Base-by-base conservation (phyloP, 2,797 vertebrate species). In the Moxostoma hubbsi region DNA sequence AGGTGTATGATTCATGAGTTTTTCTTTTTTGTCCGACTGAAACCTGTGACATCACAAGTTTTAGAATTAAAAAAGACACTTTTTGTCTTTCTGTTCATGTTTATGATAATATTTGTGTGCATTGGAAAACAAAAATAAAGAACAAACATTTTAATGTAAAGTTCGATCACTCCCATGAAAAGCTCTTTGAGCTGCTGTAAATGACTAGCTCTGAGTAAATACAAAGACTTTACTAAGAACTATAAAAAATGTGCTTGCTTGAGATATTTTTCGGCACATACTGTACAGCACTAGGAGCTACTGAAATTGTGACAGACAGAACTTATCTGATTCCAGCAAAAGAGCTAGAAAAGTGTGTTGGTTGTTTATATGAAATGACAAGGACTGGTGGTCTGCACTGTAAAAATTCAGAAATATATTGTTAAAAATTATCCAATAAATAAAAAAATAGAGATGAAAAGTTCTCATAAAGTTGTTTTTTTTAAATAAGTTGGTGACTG, bases 1-100 rank as follows among this genome's bases (percentile, higher is more conserved):
- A 2, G 1, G 51, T 49, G 16, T 47, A n/a, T 75, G 61, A 54
- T 45, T 65, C 6, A 58, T 7, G 46, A 9, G 12, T 12, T 5
- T 53, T 5, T 50, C 15, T 53, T 36, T 36, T 36, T 36, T 36
- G 36, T 45, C 11, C 47, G 50, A 55, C 58, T 79, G 77, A 79
- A 55, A 72, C 68, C 43, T 65, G 67, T 71, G 59, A 65, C 51
- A 7, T 62, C n/a, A 63, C 12, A 12, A 12, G n/a, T n/a, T 6
- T 0, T 54, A n/a, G 0, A 12, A 61, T 61, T 61, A 13, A 12
- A 43, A 43, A 18, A 36, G 66, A 62, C 65, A 69, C n/a, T 5
- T 15, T 63, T 53, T 64, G 7, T 36, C 15, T 73, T 1, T 43
- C 9, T 36, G 36, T 4, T 36, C 36, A 36, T 63, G 73, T 51